Base-by-base conservation (phyloP, 35 echinoderm and acorn worm genomes). In the Diadema setosum region DNA sequence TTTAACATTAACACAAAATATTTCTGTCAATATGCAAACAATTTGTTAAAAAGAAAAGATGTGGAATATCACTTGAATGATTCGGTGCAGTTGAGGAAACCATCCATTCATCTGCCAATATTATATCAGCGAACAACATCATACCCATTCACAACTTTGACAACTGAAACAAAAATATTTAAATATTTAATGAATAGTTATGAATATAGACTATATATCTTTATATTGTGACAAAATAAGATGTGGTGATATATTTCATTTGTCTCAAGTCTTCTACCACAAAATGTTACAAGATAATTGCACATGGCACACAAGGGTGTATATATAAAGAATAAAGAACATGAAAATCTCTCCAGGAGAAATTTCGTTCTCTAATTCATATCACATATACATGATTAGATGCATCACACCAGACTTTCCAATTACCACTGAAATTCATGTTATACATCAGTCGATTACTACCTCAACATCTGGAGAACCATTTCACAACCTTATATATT, bases 121-220 rank as follows among this genome's bases (percentile, higher is more conserved):
- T n/a, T n/a, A n/a, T n/a, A n/a, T n/a, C n/a, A n/a, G n/a, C n/a
- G n/a, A n/a, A n/a, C n/a, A n/a, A n/a, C n/a, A n/a, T n/a, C n/a
- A n/a, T n/a, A 67, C 63, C 37, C 44, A 11, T 81, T 43, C 75
- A 46, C 44, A n/a, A 70, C 25, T 37, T 81, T 81, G 37, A 31
- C 70, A 25, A 81, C 24, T 43, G 11, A 46, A 41, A 78, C 73
- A 78, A 78, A 78, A 78, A 78, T 78, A 78, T 41, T 78, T 78
- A 83, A 58, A 50, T 83, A 56, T 83, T 24, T 58, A 83, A 56
- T 83, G 52, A 58, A 83, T 56, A 83, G 46, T 56, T 83, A 50
- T 83, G 81, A 83, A 83, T 58, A 56, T 83, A 58, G 42, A 83
- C 48, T 83, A 83, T 83, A 83, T 83, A 56, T 83, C 29, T 83